Conservation (phyloP, 2,888 invertebrate species). For the Colostygia pectinataria region DNA sequence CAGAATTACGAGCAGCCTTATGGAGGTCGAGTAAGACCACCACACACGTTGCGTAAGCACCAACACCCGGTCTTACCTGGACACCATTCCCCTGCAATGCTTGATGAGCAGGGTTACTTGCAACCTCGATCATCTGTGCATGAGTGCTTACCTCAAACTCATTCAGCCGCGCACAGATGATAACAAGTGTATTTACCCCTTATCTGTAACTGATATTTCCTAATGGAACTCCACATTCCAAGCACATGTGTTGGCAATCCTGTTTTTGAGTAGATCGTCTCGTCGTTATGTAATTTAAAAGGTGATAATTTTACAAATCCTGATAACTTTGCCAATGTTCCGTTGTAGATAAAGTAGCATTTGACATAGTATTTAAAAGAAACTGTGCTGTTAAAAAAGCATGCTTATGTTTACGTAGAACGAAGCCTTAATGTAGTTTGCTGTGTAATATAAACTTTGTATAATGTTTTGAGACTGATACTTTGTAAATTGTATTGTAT, state of each 20-base stretch:
- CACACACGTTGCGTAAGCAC: conserved; percentile 74
- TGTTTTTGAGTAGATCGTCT: conserved; percentile 66
- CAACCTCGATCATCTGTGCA: conserved; percentile 78
- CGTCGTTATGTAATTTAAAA: conserved; percentile 66
- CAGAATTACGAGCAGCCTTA: conserved; percentile 80
- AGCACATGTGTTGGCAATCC: conserved; percentile 73
- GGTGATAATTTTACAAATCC: conserved; percentile 59
- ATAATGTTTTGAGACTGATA: conserved; percentile 73
- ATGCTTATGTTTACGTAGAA: conserved; percentile 54
- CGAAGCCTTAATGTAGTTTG: conserved; percentile 55
- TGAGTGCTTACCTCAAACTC: conserved; percentile 78
- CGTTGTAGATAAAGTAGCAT: conserved; percentile 52
- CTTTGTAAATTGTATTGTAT: conserved; percentile 60
- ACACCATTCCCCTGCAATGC: conserved; percentile 72
- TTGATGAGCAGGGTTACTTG: conserved; percentile 80
- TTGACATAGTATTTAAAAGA: conserved; percentile 56
- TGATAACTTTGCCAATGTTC: conserved; percentile 67
- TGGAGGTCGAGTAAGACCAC: conserved; percentile 72
- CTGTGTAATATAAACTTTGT: conserved; percentile 44
- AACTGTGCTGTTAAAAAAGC: conserved; percentile 62
- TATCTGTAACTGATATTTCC: conserved; percentile 71
- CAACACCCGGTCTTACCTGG: conserved; percentile 58
- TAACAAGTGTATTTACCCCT: conserved; percentile 60
- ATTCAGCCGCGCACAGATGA: conserved; percentile 75
- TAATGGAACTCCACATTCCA: conserved; percentile 80